Conservation (phyloP, 2,888 invertebrate genomes). For the Adelognathus sp. region DNA sequence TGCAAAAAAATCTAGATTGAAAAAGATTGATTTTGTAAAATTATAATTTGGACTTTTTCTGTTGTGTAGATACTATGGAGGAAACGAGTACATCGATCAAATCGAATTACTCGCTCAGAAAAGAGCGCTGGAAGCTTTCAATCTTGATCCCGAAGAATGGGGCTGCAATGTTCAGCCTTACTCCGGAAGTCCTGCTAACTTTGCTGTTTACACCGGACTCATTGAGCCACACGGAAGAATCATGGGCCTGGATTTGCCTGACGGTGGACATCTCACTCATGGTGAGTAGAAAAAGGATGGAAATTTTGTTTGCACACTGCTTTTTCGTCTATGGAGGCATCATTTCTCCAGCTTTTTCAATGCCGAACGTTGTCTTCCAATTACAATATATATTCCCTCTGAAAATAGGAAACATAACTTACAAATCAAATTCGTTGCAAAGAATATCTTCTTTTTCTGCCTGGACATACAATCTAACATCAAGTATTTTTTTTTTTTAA, state of each 20-base stretch:
- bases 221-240: constrained; percentile 96
- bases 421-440: too few relatives aligned
- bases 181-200: constrained; percentile 96
- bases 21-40: too few relatives aligned
- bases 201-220: constrained; percentile 96
- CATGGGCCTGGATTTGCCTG: constrained; percentile 98
- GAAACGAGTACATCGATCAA: constrained; percentile 97
- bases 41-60: neutral
- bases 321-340: too few relatives aligned
- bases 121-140: constrained; percentile 92
- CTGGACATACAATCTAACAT: too few relatives aligned
- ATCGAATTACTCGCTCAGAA: constrained; percentile 95
- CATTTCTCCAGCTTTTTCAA: too few relatives aligned
- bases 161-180: constrained; percentile 99
- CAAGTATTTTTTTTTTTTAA: too few relatives aligned
- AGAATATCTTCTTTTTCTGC: too few relatives aligned
- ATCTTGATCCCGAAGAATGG: constrained; percentile 93
- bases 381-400: too few relatives aligned
- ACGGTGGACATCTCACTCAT: constrained; percentile 98
- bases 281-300: constrained; percentile 82
- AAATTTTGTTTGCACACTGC: too few relatives aligned
- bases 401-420: too few relatives aligned
- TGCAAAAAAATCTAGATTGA: too few relatives aligned
- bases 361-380: too few relatives aligned
- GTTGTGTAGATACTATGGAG: constrained; percentile 97